Evolutionary conservation across 1,140 invertebrate species (phyloP).

Genomic region (Diabrotica undecimpunctata): DNA sequence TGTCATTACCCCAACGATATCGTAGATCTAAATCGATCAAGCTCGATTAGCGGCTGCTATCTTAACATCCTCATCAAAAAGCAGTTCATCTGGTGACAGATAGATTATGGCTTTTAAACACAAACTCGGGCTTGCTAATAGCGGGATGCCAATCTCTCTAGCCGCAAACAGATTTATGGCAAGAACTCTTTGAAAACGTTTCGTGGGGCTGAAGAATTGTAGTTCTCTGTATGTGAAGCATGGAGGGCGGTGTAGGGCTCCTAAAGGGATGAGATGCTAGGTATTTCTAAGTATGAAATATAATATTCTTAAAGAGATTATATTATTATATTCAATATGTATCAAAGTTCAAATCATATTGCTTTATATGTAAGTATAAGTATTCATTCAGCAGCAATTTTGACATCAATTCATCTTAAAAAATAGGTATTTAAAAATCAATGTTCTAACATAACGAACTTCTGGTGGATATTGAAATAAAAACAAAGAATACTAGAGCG

Average conservation of each 20-base stretch:
- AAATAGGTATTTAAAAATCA: no score
- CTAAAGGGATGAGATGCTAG: no score
- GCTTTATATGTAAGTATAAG: no score
- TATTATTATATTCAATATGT: no score
- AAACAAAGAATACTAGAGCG: no score
- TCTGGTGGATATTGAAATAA: no score
- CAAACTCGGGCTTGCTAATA: constrained; percentile 15
- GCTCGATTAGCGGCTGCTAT: constrained; percentile 3
- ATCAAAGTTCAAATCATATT: no score
- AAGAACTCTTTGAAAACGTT: constrained; percentile 8
- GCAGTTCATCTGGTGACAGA: constrained; percentile 17
- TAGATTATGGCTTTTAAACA: constrained; percentile 16
- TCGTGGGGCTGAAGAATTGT: constrained; percentile 15
- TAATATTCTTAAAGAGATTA: no score
- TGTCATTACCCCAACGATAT: background rate
- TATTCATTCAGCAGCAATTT: no score
- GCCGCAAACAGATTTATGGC: constrained; percentile 14
- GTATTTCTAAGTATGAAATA: no score
- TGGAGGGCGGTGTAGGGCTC: background rate
- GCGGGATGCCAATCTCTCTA: constrained; percentile 5
- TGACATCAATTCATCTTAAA: no score
- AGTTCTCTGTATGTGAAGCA: background rate
- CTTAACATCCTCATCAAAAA: constrained; percentile 16
- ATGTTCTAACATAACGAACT: no score
- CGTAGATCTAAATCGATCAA: constrained; percentile 6